These are phyloP conservation scores for Parnassius orleans DNA, from an alignment of 2,888 invertebrate genomes.

Conservation along the genomic window DNA sequence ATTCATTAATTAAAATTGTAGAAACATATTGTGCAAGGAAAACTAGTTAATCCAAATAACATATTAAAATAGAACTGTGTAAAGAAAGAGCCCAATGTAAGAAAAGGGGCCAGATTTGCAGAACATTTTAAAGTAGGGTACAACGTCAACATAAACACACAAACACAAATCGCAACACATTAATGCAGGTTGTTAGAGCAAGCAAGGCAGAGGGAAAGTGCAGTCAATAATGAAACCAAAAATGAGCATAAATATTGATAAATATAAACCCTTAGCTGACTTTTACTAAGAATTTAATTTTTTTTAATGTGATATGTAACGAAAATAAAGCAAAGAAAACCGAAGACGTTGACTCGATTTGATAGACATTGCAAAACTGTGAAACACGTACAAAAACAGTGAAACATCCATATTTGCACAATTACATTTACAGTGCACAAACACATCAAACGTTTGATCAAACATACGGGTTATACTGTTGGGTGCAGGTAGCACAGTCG, in stretches of 20 bases:
- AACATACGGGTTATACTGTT: constrained; percentile 66
- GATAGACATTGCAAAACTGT: constrained; percentile 11
- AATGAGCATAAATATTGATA: neutral
- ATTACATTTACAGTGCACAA: constrained; percentile 59
- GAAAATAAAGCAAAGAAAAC: neutral
- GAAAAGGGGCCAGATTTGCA: neutral
- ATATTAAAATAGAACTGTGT: no score
- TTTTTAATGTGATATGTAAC: neutral
- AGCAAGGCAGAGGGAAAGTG: constrained; percentile 45
- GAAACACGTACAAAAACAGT: constrained; percentile 29
- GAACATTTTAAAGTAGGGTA: constrained; percentile 29
- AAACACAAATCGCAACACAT: constrained; percentile 78
- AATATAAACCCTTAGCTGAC: neutral
- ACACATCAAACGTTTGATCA: constrained; percentile 43
- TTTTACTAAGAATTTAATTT: neutral
- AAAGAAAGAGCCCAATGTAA: no score
- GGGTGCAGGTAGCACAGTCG: constrained; percentile 68
- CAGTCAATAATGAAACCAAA: constrained; percentile 25
- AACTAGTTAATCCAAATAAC: no score
- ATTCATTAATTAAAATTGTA: no score
- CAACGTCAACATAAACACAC: constrained; percentile 61
- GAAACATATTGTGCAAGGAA: no score
- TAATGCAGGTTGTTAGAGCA: constrained; percentile 55
- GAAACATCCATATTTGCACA: constrained; percentile 41
- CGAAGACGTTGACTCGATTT: neutral